Evolutionary conservation across 2,113 vertebrate genomes (phyloP), one percentile per base, ranked within the genome.

Genomic region (Arothron firmamentum): DNA sequence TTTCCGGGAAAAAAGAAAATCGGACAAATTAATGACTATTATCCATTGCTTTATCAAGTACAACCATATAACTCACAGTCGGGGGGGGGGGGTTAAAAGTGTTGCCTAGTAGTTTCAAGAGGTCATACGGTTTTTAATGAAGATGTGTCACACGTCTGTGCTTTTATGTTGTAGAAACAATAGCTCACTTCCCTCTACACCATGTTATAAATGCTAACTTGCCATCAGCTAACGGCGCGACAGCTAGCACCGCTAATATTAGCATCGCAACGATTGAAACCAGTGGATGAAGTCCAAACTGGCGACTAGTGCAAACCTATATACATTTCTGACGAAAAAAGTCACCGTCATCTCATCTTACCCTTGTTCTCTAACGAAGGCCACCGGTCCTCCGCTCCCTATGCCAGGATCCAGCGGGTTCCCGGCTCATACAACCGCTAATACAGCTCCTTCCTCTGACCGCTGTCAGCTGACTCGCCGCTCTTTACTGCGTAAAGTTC

Each of bases 381-480:
- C 75, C 74, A 57, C 77, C 72, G 3, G 52, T 54, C 43, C 67
- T 52, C 46, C 59, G 41, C 47, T 19, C 67, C 25, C 62, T 64
- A 11, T 51, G 52, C 46, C 55, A 48, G 63, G 66, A 41, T 79
- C 77, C 65, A 51, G 57, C 28, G 18, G 67, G 25, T 62, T 74
- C 64, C 72, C 64, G 55, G 31, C 72, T 62, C 71, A 64, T 78
- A 77, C 77, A 68, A 64, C 77, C 79, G 80, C 80, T 77, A 77
- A 79, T 67, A 78, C 74, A 56, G 67, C 62, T 72, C 23, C 70
- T 70, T 79, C 70, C 72, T 75, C 41, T 19, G 69, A 56, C 77
- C 48, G 66, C 74, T 78, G 80, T 88, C 88, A 90, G 87, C 87
- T 88, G 88, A 89, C 85, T 74, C 51, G 73, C 72, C 84, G 78